These are phyloP conservation scores for Bombus picipes DNA, from an alignment of 1,140 invertebrate species.

Conservation along the genomic window DNA sequence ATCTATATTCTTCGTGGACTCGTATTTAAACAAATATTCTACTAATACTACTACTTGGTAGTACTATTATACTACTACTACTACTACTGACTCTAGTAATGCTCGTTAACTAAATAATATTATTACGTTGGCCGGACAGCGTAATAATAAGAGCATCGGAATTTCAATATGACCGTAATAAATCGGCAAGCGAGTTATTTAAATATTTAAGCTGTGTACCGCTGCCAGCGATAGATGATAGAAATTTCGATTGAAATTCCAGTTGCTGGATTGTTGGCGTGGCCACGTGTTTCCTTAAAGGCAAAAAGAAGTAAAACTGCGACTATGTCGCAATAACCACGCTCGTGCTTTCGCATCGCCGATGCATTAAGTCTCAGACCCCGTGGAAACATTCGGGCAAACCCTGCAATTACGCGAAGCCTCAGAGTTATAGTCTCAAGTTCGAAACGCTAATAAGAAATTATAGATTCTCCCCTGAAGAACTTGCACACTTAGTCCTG, in stretches of 20 bases:
- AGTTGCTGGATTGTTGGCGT: background rate
- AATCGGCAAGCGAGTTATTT: slow-evolving; percentile 58
- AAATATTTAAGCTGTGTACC: slow-evolving; percentile 56
- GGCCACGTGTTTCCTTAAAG: background rate
- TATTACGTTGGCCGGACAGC: slow-evolving; percentile 7
- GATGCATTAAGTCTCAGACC: background rate
- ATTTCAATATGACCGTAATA: slow-evolving; percentile 67
- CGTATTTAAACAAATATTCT: no score
- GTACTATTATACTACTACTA: no score
- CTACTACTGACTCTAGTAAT: no score
- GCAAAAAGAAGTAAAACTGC: background rate
- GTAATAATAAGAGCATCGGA: slow-evolving; percentile 53
- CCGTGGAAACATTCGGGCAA: slow-evolving; percentile 10
- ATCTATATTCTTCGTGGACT: no score
- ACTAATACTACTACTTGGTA: no score
- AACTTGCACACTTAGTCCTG: slow-evolving; percentile 57
- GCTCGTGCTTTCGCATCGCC: background rate
- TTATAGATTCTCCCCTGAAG: slow-evolving; percentile 43
- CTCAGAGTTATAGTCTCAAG: slow-evolving; percentile 5
- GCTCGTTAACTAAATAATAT: slow-evolving; percentile 19
- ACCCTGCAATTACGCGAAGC: background rate
- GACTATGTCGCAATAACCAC: background rate
- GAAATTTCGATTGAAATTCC: slow-evolving; percentile 62
- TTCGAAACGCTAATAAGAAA: slow-evolving; percentile 55
- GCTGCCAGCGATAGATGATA: slow-evolving; percentile 44